Base-by-base conservation (phyloP, 2,797 vertebrate genomes). In the Florisuga fusca region DNA sequence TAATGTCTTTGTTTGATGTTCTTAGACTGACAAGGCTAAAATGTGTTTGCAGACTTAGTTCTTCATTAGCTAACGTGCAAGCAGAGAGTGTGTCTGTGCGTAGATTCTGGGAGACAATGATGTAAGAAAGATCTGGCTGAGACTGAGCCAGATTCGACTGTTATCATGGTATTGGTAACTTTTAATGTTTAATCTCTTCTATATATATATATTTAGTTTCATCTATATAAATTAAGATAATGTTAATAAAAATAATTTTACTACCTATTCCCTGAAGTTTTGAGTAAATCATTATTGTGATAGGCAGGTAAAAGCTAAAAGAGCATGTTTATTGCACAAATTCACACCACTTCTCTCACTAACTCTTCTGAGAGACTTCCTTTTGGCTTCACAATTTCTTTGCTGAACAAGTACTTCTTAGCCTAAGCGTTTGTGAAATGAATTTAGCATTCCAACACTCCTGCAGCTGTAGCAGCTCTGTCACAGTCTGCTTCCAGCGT, bases 361-460 rank as follows among this genome's bases (percentile, higher is more conserved):
- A 19, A 50, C 55, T 87, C 48, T 95, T 95, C 67, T 33, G 16
- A 67, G 58, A 43, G 11, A 59, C 71, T 86, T 89, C 23, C 51
- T 89, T 91, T 83, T 72, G 61, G 36, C n/a, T 89, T 89, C n/a
- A 13, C 66, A 72, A 34, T 92, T 92, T 54, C 50, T 77, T 11
- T 12, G 66, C 73, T 64, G 66, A 8, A 3, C 45, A 87, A 77
- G 55, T 91, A 63, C 84, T 83, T 87, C 41, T 88, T 80, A 80
- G 38, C 58, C n/a, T 25, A 53, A 87, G 45, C 7, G 4, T 58
- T 94, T 94, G 76, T 93, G 64, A 74, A 92, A 73, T 45, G 45
- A 93, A 66, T 82, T 48, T 68, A 68, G 55, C 43, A 72, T 94
- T 91, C 78, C 51, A 61, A 94, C 73, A 33, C 73, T 81, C 72